phyloP scores from a whole-genome alignment of 1,140 invertebrate genomes.

The Protaetia brevitarsis region DNA sequence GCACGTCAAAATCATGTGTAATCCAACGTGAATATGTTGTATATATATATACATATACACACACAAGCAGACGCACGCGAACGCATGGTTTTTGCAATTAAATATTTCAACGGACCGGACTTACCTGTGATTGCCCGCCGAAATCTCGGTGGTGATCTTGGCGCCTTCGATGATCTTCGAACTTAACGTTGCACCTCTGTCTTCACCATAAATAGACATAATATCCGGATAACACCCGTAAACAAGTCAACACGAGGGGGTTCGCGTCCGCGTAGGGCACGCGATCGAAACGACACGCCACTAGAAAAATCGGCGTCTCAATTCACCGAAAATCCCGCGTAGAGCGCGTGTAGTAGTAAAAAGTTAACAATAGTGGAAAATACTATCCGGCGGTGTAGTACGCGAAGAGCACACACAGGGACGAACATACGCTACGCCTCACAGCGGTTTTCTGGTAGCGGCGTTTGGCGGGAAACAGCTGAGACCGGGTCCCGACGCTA shows the following conservation, averaged over 20 bases:
- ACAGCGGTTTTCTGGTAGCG: conserved; percentile 59
- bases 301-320: neutral
- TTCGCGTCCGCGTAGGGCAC: conserved; percentile 16
- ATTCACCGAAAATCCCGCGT: conserved; percentile 30
- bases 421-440: conserved; percentile 49
- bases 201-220: conserved; percentile 43
- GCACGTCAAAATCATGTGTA: conserved; percentile 44
- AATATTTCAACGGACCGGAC: no score
- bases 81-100: no score
- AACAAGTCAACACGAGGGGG: no score
- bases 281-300: conserved; percentile 1
- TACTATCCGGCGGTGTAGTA: no score
- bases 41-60: conserved; percentile 6
- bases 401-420: conserved; percentile 40
- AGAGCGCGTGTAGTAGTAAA: conserved; percentile 23
- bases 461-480: conserved; percentile 67
- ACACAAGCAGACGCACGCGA: no score
- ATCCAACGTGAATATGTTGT: neutral
- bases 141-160: conserved; percentile 41
- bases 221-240: conserved; percentile 25
- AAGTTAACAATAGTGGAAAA: no score
- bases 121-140: conserved; percentile 27
- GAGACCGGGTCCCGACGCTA: conserved; percentile 52
- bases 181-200: conserved; percentile 38
- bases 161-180: conserved; percentile 34